Evolutionary conservation across 2,888 invertebrate genomes (phyloP).

Genomic region (Agonopterix alstromeriana): DNA sequence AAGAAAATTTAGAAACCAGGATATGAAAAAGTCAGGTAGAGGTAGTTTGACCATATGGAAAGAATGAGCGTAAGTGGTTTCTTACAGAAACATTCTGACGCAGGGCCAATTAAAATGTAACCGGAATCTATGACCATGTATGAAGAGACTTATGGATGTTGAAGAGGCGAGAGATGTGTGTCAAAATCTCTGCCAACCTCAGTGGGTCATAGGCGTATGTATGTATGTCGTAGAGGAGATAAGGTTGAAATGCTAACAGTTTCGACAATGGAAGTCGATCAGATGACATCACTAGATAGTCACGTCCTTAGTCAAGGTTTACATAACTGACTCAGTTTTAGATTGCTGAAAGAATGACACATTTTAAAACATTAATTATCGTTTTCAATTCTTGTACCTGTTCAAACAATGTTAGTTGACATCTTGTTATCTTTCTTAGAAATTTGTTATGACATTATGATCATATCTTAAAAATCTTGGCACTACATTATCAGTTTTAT

Average conservation of each 20-base stretch:
- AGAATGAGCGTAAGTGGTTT: constrained; percentile 15
- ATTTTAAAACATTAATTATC: background rate
- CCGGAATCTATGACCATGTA: no score
- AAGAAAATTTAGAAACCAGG: no score
- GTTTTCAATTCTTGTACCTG: background rate
- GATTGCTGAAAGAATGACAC: constrained; percentile 40
- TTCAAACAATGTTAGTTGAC: background rate
- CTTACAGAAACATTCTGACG: constrained; percentile 7
- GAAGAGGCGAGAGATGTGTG: no score
- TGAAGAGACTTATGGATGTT: no score
- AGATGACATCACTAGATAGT: constrained; percentile 54
- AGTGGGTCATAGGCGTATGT: no score
- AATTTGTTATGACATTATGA: background rate
- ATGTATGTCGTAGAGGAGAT: constrained; percentile 17
- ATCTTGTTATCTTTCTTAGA: background rate
- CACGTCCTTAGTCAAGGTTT: constrained; percentile 42
- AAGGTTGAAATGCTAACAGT: constrained; percentile 38
- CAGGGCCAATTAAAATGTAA: no score
- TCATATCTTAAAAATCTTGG: no score
- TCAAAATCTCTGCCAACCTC: no score
- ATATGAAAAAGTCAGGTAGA: no score
- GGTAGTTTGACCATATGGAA: no score
- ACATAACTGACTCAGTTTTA: constrained; percentile 50
- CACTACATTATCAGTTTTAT: no score
- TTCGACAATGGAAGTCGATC: constrained; percentile 47